Evolutionary conservation across 2,113 vertebrate species (phyloP).

Genomic region (Rhinichthys klamathensis): DNA sequence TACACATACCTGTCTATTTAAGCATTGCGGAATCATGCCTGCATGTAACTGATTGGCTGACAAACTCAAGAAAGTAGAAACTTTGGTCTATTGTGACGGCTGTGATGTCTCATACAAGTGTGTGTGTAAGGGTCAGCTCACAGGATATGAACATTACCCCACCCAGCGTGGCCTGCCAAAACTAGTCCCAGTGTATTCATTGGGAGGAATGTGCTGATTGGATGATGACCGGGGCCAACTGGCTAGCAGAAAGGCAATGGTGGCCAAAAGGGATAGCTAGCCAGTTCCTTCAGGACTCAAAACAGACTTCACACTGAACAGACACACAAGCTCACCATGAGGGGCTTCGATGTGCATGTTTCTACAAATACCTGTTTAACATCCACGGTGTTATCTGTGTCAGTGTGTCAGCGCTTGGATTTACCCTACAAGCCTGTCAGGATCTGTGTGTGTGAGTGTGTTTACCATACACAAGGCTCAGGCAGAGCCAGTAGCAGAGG

Average conservation of each 20-base stretch:
- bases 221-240: constrained; percentile 68
- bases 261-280: constrained; percentile 57
- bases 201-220: constrained; percentile 79
- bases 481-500: constrained; percentile 44
- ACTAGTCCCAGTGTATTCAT: constrained; percentile 65
- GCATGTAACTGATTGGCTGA: background rate
- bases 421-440: background rate
- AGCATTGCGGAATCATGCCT: background rate
- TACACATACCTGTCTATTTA: background rate
- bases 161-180: constrained; percentile 57
- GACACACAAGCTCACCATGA: constrained; percentile 29
- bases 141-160: constrained; percentile 60
- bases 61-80: background rate
- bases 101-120: constrained; percentile 39
- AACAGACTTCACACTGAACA: constrained; percentile 26
- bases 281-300: constrained; percentile 44
- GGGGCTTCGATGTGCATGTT: constrained; percentile 41
- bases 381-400: constrained; percentile 7
- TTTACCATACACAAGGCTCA: constrained; percentile 4
- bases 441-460: constrained; percentile 11
- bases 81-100: background rate
- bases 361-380: constrained; percentile 37
- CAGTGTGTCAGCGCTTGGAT: constrained; percentile 27
- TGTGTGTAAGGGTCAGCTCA: constrained; percentile 64
- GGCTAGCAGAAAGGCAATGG: constrained; percentile 58